Evolutionary conservation across 2,113 vertebrate species (phyloP).

Genomic region (Pao palembangensis): DNA sequence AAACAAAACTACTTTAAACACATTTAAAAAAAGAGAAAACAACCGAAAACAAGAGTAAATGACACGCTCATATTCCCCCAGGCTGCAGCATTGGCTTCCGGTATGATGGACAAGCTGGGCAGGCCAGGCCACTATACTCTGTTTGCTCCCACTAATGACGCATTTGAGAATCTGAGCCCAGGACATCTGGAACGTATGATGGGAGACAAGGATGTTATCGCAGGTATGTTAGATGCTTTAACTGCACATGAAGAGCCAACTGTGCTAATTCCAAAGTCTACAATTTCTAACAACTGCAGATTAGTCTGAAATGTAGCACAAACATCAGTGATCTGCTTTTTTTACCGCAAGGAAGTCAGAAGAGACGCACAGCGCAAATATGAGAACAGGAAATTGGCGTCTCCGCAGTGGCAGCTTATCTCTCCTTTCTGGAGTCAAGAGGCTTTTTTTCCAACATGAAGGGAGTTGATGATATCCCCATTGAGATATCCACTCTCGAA

Average conservation of each 20-base stretch:
- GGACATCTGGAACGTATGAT: conserved; percentile 81
- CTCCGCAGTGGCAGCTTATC: conserved; percentile 15
- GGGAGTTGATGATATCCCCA: conserved; percentile 3
- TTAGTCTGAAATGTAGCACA: background rate
- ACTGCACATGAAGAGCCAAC: background rate
- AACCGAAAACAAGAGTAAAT: no score
- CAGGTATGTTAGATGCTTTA: conserved; percentile 74
- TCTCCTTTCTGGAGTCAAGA: conserved; percentile 5
- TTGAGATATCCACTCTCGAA: conserved; percentile 15
- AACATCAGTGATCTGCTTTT: background rate
- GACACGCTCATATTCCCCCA: conserved; percentile 47
- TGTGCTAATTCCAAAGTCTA: background rate
- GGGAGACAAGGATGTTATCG: conserved; percentile 80
- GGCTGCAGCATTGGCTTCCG: conserved; percentile 77
- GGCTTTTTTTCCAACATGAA: background rate
- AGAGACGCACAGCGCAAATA: conserved; percentile 1
- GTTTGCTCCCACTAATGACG: conserved; percentile 91
- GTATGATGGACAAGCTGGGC: conserved; percentile 78
- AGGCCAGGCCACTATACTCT: conserved; percentile 87
- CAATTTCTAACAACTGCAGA: background rate
- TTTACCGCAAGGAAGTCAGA: background rate
- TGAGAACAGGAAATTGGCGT: background rate
- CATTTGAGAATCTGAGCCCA: conserved; percentile 81
- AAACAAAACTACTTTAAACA: background rate
- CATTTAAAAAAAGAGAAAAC: no score